Base-by-base conservation (phyloP, 2,113 vertebrate species). In the Carettochelys insculpta region DNA sequence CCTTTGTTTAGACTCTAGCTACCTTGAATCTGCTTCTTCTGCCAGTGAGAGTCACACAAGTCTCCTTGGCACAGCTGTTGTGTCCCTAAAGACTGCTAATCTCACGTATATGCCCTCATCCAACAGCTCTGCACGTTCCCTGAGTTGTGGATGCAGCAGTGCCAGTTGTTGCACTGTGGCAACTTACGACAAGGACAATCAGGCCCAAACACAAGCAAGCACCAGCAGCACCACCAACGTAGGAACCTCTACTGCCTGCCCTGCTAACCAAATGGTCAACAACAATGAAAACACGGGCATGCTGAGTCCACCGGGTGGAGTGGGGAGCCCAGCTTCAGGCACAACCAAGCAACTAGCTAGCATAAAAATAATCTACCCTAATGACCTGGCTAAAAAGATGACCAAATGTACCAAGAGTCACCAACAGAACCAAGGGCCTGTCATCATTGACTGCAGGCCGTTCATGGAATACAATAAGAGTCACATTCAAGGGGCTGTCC, bases 31-130 rank as follows among this genome's bases (percentile, higher is more conserved):
- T 92, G 96, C 97, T 91, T 83, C 98, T 87, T 96, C 98, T 38
- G 90, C 95, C 34, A 65, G 98, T 81, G 96, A 92, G 97, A 98
- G 90, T 95, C 96, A 95, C 96, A 86, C 97, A 86, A 95, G 98
- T 52, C 97, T 99, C 93, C 98, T 98, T 20, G 93, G 98, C 95
- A 92, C 98, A 96, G 98, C 99, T 77, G 98, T 98, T 65, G 98
- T 99, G 98, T 98, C 99, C 97, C 98, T 99, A 92, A 98, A 98
- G 98, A 98, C 98, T 98, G 98, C 98, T 95, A 98, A 99, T 97
- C 98, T 99, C 97, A 98, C 98, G 98, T 99, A 99, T 99, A 99
- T 99, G 99, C 99, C 99, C 99, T 99, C 99, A 98, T 99, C 99
- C 97, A 99, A 99, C 98, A 98, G 99, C 98, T 99, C 99, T 98